phyloP scores from a whole-genome alignment of 2,888 invertebrate genomes.

The Limnephilus lunatus region DNA sequence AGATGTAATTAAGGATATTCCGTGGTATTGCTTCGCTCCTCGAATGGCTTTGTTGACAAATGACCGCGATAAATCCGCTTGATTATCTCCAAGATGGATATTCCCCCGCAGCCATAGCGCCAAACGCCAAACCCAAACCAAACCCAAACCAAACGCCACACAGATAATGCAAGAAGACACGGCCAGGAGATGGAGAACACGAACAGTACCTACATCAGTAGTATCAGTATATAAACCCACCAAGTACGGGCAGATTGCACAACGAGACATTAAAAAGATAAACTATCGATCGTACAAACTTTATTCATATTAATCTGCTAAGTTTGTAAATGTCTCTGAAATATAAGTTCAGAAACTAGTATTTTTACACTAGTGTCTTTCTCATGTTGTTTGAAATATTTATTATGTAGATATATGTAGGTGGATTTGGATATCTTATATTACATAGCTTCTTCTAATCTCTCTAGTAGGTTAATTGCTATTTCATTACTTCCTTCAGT shows the following conservation, averaged over 20 bases:
- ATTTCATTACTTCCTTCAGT: neutral
- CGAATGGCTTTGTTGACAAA: slow-evolving; percentile 65
- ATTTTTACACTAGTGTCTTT: too few species aligned
- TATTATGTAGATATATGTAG: too few species aligned
- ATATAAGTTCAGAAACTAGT: too few species aligned
- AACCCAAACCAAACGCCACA: neutral
- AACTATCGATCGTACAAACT: neutral
- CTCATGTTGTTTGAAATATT: too few species aligned
- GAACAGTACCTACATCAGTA: too few species aligned
- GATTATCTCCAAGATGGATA: slow-evolving; percentile 62
- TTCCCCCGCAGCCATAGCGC: slow-evolving; percentile 47
- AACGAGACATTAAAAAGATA: neutral
- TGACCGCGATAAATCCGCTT: slow-evolving; percentile 62
- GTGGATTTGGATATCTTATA: too few species aligned
- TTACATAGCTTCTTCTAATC: too few species aligned
- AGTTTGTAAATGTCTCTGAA: neutral
- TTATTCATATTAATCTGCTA: neutral
- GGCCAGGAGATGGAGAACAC: neutral
- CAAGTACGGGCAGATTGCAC: neutral
- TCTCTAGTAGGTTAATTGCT: neutral
- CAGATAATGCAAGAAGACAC: neutral
- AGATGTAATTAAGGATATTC: slow-evolving; percentile 62
- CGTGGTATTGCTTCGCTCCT: slow-evolving; percentile 59
- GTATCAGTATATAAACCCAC: neutral
- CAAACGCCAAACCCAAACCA: neutral